phyloP scores from a whole-genome alignment of 2,888 invertebrate species.

The Drosophila suboccidentalis region DNA sequence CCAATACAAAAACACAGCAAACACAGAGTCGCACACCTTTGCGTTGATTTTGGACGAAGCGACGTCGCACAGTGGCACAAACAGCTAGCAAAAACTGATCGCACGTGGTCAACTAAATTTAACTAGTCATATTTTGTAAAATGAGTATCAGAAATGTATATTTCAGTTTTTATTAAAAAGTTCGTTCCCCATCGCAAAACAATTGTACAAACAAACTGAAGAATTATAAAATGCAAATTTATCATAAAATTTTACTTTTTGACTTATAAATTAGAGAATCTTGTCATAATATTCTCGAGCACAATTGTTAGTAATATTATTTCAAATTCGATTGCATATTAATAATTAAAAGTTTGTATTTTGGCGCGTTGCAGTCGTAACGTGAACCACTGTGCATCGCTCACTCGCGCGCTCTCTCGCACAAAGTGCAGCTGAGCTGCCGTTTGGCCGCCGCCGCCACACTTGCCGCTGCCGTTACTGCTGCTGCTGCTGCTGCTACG shows the following conservation, averaged over 20 bases:
- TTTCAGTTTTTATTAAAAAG: neutral
- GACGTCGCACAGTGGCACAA: conserved; percentile 55
- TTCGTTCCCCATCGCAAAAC: neutral
- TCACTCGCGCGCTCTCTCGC: conserved; percentile 67
- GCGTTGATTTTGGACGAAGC: conserved; percentile 79
- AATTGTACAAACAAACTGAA: neutral
- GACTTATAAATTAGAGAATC: neutral
- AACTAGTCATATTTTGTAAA: neutral
- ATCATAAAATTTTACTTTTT: neutral
- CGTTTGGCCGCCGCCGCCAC: conserved; percentile 78
- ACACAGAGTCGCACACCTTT: conserved; percentile 77
- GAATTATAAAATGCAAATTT: neutral
- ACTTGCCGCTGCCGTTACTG: conserved; percentile 40
- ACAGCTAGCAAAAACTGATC: conserved; percentile 17
- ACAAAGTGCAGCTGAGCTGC: conserved; percentile 82
- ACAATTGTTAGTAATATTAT: neutral
- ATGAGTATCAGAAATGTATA: neutral
- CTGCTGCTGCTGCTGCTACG: conserved; percentile 61
- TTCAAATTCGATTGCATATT: neutral
- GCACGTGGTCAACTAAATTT: conserved; percentile 39
- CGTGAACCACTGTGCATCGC: conserved; percentile 52
- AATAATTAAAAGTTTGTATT: neutral
- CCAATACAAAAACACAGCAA: conserved; percentile 38
- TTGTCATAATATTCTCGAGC: neutral
- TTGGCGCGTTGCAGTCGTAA: conserved; percentile 7